phyloP scores from a whole-genome alignment of 2,797 vertebrate genomes.

The Melanotaenia parkinsoni region DNA sequence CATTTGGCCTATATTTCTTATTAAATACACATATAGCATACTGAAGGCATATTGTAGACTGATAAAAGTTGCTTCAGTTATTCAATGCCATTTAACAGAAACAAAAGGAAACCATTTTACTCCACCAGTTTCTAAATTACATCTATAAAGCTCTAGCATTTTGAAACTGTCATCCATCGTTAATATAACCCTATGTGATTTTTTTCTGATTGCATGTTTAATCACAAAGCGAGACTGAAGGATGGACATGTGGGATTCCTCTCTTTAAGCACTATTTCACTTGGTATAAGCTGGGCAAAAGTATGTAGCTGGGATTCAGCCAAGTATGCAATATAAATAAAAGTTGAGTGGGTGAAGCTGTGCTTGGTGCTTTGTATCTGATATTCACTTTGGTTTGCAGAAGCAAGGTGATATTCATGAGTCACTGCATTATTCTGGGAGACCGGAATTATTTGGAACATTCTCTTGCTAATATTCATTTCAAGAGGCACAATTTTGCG shows the following conservation, averaged over 20 bases:
- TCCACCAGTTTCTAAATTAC: neutral
- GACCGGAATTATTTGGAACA: slow-evolving; percentile 64
- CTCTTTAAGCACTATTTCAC: slow-evolving; percentile 33
- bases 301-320: slow-evolving; percentile 56
- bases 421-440: slow-evolving; percentile 76
- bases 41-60: neutral
- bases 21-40: neutral
- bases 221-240: slow-evolving; percentile 9
- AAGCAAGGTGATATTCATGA: slow-evolving; percentile 77
- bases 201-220: too few species aligned
- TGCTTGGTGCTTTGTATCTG: slow-evolving; percentile 69
- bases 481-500: slow-evolving; percentile 51
- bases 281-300: slow-evolving; percentile 37
- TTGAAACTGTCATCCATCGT: neutral
- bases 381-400: slow-evolving; percentile 73
- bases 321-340: slow-evolving; percentile 74
- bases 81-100: neutral
- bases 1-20: neutral
- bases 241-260: slow-evolving; percentile 39
- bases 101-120: neutral
- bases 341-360: slow-evolving; percentile 74
- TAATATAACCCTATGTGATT: neutral
- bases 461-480: slow-evolving; percentile 62
- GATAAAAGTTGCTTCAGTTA: neutral
- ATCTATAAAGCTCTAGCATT: neutral